Conservation (phyloP, 2,888 invertebrate species). For the Lasioglossum villosulum region DNA sequence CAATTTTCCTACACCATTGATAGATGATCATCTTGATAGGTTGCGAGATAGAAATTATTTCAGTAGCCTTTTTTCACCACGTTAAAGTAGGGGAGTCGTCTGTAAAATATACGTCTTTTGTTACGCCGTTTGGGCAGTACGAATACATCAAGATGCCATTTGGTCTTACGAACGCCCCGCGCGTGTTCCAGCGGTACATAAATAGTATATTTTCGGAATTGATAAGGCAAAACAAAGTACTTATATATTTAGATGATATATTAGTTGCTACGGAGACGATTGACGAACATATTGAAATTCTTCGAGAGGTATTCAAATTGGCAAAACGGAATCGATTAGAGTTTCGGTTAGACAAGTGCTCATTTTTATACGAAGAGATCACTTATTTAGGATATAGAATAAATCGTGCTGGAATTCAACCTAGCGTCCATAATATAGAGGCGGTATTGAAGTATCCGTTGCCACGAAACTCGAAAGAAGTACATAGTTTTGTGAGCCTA, state of each 20-base stretch:
- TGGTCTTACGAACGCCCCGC: constrained; percentile 22
- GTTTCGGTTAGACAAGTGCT: constrained; percentile 13
- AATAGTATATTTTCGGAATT: not conserved
- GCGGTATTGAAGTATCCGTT: not conserved
- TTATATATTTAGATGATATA: not conserved
- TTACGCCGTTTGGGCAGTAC: constrained; percentile 21
- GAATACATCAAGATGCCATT: constrained; percentile 31
- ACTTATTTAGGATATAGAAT: constrained; percentile 22
- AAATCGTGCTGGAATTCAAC: not conserved
- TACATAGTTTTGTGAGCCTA: constrained; percentile 55
- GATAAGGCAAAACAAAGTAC: not conserved
- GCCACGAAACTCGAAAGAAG: constrained; percentile 42
- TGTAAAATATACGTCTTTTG: constrained; percentile 33
- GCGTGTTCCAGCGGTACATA: constrained; percentile 25
- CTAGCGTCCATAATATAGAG: not conserved
- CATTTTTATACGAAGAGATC: not conserved
- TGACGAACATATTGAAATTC: not conserved
- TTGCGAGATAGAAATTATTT: not conserved
- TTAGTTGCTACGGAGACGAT: not conserved
- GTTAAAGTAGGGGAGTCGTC: no score
- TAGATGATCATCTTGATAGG: not conserved
- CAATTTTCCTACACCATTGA: not conserved
- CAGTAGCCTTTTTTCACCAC: not conserved
- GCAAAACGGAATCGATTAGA: not conserved
- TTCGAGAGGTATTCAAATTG: not conserved